Conservation (phyloP, 2,888 invertebrate genomes). For the Cremastobaeus sp. region DNA sequence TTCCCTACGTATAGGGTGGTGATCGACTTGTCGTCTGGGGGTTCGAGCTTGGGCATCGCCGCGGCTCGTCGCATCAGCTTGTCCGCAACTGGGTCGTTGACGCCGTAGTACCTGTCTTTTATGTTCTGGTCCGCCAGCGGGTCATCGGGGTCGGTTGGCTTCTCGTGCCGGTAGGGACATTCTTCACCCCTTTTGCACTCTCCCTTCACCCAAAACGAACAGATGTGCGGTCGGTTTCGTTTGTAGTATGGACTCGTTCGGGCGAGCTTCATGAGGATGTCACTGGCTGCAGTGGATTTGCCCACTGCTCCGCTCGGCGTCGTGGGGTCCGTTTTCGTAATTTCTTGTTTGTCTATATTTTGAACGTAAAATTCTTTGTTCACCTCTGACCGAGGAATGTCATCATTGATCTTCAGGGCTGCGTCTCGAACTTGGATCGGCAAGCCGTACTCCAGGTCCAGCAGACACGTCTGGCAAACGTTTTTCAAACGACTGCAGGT, state of each 20-base stretch:
- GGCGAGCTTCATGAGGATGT: conserved; percentile 91
- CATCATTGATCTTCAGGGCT: conserved; percentile 93
- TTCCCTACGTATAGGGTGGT: conserved; percentile 99
- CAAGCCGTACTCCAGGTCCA: conserved; percentile 94
- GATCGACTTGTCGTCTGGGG: conserved; percentile 96
- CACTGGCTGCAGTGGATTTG: conserved; percentile 88
- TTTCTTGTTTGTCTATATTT: conserved; percentile 88
- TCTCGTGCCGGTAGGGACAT: conserved; percentile 97
- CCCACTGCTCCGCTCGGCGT: conserved; percentile 82
- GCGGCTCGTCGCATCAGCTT: conserved; percentile 93
- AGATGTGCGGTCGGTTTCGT: conserved; percentile 95
- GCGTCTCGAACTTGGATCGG: conserved; percentile 94
- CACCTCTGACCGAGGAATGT: conserved; percentile 94
- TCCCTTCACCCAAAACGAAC: conserved; percentile 99
- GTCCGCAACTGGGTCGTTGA: conserved; percentile 97
- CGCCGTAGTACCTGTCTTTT: conserved; percentile 95
- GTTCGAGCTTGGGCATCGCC: conserved; percentile 95
- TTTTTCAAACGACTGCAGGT: conserved; percentile 96
- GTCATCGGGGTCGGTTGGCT: conserved; percentile 98
- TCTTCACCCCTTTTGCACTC: conserved; percentile 97
- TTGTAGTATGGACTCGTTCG: conserved; percentile 97
- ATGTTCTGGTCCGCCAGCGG: conserved; percentile 97
- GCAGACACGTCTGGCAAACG: conserved; percentile 96
- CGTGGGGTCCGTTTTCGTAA: conserved; percentile 78
- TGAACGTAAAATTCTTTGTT: conserved; percentile 97